These are phyloP conservation scores for Myxocyprinus asiaticus DNA, from an alignment of 2,113 vertebrate species.

Conservation along the genomic window DNA sequence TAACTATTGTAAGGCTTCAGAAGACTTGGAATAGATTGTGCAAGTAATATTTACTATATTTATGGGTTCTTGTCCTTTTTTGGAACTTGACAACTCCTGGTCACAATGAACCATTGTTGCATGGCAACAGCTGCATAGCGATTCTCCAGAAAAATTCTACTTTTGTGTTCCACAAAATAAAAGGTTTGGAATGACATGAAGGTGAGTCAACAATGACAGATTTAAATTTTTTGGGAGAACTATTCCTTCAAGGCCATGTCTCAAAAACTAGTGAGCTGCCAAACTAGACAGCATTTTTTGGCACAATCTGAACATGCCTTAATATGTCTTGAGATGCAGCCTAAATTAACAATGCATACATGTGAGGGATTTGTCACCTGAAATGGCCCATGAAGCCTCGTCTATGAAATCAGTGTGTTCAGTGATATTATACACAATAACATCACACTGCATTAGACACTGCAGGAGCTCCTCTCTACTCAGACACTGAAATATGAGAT, in stretches of 20 bases:
- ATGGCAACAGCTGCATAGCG: too few relatives aligned
- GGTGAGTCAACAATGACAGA: background rate
- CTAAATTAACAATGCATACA: background rate
- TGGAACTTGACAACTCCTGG: too few relatives aligned
- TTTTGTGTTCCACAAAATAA: background rate
- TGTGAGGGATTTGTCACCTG: conserved; percentile 69
- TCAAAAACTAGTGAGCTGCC: background rate
- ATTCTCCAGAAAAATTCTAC: too few relatives aligned
- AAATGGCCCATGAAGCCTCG: conserved; percentile 86
- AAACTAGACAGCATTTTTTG: background rate
- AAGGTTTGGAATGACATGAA: background rate
- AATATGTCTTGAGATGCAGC: background rate
- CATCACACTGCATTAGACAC: conserved; percentile 82
- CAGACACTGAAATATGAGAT: conserved; percentile 64
- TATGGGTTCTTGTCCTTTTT: too few relatives aligned
- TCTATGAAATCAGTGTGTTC: conserved; percentile 77
- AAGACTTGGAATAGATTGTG: too few relatives aligned
- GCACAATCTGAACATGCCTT: background rate
- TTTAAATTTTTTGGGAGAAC: background rate
- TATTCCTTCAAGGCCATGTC: background rate
- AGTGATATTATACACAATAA: conserved; percentile 90
- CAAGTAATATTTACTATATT: too few relatives aligned
- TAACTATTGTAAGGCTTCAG: too few relatives aligned
- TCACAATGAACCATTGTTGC: too few relatives aligned
- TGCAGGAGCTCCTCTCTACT: conserved; percentile 74